Conservation (phyloP, 2,888 invertebrate species). For the Halocaridina rubra region DNA sequence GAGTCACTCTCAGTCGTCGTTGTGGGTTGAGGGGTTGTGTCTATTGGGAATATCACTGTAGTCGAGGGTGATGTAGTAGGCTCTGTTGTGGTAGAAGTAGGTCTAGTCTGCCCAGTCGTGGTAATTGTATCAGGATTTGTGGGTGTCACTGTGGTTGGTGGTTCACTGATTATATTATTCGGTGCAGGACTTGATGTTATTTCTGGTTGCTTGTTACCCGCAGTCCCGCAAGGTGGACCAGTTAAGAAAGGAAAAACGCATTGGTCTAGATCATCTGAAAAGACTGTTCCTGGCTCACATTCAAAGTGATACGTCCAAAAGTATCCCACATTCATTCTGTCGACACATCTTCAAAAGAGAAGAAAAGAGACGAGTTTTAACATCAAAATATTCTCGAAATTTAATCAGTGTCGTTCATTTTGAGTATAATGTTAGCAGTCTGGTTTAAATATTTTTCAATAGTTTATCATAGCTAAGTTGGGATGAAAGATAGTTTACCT, state of each 20-base stretch:
- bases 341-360: slow-evolving; percentile 6
- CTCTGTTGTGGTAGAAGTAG: too few relatives aligned
- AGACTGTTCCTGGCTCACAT: slow-evolving; percentile 5
- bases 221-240: background rate
- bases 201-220: too few relatives aligned
- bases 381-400: background rate
- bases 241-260: background rate
- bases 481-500: too few relatives aligned
- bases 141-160: too few relatives aligned
- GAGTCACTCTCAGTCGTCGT: background rate
- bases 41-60: background rate
- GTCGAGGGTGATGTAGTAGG: background rate
- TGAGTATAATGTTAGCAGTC: too few relatives aligned
- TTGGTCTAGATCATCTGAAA: background rate
- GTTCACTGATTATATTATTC: too few relatives aligned
- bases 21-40: background rate
- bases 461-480: too few relatives aligned
- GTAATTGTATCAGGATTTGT: too few relatives aligned
- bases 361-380: background rate
- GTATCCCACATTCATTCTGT: background rate
- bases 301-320: background rate
- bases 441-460: too few relatives aligned
- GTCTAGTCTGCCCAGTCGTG: too few relatives aligned
- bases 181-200: too few relatives aligned
- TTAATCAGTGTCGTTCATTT: too few relatives aligned